Conservation (phyloP, 2,797 vertebrate species). For the Anguilla anguilla region DNA sequence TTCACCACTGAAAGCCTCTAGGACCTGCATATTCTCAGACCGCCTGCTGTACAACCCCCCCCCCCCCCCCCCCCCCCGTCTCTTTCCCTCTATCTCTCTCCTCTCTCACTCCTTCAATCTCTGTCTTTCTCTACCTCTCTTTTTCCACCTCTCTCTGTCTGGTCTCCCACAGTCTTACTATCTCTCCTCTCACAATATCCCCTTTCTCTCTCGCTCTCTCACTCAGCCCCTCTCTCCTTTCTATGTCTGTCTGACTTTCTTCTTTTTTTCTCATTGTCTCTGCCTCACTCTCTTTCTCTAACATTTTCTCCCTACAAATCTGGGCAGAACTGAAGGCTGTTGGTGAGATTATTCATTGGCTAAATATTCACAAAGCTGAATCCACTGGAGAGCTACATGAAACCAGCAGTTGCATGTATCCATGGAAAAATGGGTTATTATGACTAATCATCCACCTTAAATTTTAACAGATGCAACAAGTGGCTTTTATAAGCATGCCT, state of each 20-base stretch:
- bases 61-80: conserved; percentile 42
- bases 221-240: conserved; percentile 39
- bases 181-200: conserved; percentile 46
- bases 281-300: not conserved
- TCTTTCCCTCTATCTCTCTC: conserved; percentile 46
- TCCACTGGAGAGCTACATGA: conserved; percentile 63
- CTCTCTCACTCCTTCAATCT: conserved; percentile 29
- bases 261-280: conserved; percentile 49
- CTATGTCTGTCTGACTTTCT: conserved; percentile 26
- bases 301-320: conserved; percentile 45
- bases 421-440: conserved; percentile 49
- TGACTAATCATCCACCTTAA: conserved; percentile 65
- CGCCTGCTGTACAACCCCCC: conserved; percentile 45
- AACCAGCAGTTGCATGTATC: conserved; percentile 60
- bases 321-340: conserved; percentile 62
- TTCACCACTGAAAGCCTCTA: conserved; percentile 48
- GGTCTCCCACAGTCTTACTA: conserved; percentile 20
- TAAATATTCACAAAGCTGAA: conserved; percentile 69
- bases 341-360: conserved; percentile 71
- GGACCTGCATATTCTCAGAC: conserved; percentile 48
- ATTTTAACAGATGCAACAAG: conserved; percentile 28
- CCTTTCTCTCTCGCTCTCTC: conserved; percentile 29
- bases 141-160: conserved; percentile 43
- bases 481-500: conserved; percentile 5
- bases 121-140: conserved; percentile 50